phyloP scores from a whole-genome alignment of 2,113 vertebrate genomes.

The Macrotus californicus region DNA sequence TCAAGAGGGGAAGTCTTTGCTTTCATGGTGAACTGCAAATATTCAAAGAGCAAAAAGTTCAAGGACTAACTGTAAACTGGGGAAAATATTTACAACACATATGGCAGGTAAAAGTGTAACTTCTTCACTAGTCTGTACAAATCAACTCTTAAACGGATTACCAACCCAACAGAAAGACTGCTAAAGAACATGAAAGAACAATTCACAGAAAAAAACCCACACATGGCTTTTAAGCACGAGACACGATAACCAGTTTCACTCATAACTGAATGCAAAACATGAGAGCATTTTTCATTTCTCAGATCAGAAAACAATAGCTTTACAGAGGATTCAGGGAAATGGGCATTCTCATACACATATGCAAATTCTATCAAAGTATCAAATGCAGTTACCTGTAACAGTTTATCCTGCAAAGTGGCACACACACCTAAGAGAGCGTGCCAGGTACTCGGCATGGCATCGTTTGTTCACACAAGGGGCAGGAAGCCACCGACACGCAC shows the following conservation, averaged over 20 bases:
- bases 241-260: neutral
- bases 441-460: neutral
- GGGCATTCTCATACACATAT: neutral
- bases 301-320: neutral
- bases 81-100: neutral
- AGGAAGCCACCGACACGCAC: neutral
- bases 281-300: neutral
- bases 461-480: neutral
- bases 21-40: neutral
- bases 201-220: neutral
- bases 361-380: neutral
- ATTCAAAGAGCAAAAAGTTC: neutral
- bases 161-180: neutral
- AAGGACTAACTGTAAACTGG: neutral
- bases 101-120: neutral
- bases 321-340: neutral
- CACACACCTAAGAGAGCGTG: neutral
- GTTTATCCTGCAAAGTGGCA: neutral
- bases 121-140: constrained; percentile 32
- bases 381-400: neutral
- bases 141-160: neutral
- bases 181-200: neutral
- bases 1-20: neutral
- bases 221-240: neutral
- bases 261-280: neutral